Evolutionary conservation across 2,797 vertebrate genomes (phyloP), one percentile per base, ranked within the genome.

Genomic region (Chiloscyllium punctatum): DNA sequence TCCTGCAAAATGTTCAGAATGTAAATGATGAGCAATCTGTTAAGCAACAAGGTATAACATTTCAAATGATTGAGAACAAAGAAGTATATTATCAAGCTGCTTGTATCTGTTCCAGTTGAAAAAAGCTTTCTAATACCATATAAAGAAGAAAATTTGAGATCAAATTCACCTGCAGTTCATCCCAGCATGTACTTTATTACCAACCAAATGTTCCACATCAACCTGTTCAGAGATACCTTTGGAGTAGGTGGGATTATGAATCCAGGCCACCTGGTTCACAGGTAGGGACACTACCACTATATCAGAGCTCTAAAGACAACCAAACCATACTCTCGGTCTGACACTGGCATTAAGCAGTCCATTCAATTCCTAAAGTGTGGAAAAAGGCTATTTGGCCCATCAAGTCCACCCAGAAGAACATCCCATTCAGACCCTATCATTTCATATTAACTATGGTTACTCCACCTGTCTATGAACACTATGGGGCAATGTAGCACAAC

Each of bases 1-100:
- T 79, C 96, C 98, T 98, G 96, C 8, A 74, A 96, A 27, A 25
- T 88, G n/a, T 88, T 95, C 16, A 42, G 30, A 87, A 84, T 86
- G n/a, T 37, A 69, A 86, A 68, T 68, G n/a, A 66, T 95, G 48
- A 3, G 27, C 53, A 95, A 77, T 74, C 53, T 27, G 33, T 74
- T 95, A 27, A 94, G 18, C 72, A 94, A 74, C 74, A 9, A 53
- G 71, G 15, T 57, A 6, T 2, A 33, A n/a, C 42, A 77, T 74
- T 95, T 74, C 6, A 95, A 18, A 68, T n/a, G 51, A 90, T 4
- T 62, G 57, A 62, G 57, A 62, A 62, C 57, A 48, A 48, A 48
- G 42, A 48, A 74, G 9, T 9, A 74, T 53, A 9, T 90, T 18
- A 5, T n/a, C 13, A 53, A 27, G 69, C 7, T 33, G 42, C 42